A percentile compares a stretch with the other conserved stretches of the same genome.
These are phyloP conservation scores for Pyrocoelia pectoralis DNA, from an alignment of 2,888 invertebrate species.

Conservation along the genomic window DNA sequence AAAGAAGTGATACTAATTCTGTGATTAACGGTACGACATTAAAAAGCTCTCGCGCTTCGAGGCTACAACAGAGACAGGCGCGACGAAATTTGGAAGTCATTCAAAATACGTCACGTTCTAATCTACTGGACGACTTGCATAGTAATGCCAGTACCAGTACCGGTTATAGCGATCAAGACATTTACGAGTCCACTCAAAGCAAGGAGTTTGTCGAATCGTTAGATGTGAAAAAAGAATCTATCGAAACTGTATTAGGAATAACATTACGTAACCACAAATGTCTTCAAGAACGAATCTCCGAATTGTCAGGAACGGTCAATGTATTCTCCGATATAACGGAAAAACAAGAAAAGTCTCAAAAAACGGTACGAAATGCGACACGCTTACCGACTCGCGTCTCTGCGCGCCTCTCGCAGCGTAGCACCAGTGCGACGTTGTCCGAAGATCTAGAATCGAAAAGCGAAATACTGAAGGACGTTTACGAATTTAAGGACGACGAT, in stretches of 20 bases:
- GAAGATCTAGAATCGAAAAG: slow-evolving; percentile 38
- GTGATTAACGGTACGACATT: slow-evolving; percentile 41
- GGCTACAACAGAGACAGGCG: slow-evolving; percentile 56
- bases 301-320: slow-evolving; percentile 6
- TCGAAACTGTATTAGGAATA: slow-evolving; percentile 59
- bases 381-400: slow-evolving; percentile 36
- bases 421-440: slow-evolving; percentile 43
- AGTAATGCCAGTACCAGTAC: slow-evolving; percentile 61
- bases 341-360: neutral
- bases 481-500: slow-evolving; percentile 63
- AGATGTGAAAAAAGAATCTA: slow-evolving; percentile 52
- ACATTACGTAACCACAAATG: slow-evolving; percentile 70
- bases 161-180: slow-evolving; percentile 61
- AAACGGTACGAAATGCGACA: slow-evolving; percentile 7
- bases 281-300: slow-evolving; percentile 52
- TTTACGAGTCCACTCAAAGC: slow-evolving; percentile 57
- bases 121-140: slow-evolving; percentile 58
- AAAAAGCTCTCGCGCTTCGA: slow-evolving; percentile 54
- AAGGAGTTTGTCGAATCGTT: slow-evolving; percentile 59
- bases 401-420: slow-evolving; percentile 39
- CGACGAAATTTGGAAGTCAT: slow-evolving; percentile 55
- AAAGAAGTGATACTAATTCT: slow-evolving; percentile 44
- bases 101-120: slow-evolving; percentile 56
- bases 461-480: slow-evolving; percentile 59
- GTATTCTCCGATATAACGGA: slow-evolving; percentile 11